phyloP scores from a whole-genome alignment of 2,888 invertebrate species.

The Acronicta leporina region DNA sequence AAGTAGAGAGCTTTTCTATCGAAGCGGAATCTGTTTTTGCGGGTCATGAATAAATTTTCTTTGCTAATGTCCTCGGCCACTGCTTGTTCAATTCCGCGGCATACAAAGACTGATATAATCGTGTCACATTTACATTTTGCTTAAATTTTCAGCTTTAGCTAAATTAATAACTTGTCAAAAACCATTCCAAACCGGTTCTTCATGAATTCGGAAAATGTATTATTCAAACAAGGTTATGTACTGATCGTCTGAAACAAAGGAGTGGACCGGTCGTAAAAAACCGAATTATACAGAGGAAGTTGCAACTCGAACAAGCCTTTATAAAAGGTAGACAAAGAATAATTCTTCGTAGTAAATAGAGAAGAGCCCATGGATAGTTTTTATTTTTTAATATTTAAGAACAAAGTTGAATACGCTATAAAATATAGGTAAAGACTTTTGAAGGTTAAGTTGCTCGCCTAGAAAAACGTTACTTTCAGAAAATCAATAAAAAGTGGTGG shows the following conservation, averaged over 20 bases:
- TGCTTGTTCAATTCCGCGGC: conserved; percentile 8
- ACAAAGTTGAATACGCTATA: background rate
- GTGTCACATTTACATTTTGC: conserved; percentile 10
- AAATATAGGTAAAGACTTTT: background rate
- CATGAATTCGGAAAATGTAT: too few relatives aligned
- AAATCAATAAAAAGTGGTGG: background rate
- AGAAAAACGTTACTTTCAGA: background rate
- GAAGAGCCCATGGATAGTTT: too few relatives aligned
- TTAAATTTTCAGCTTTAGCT: background rate
- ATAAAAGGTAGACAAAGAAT: background rate
- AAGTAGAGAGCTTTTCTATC: conserved; percentile 16
- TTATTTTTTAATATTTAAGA: background rate
- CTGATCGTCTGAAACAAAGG: too few relatives aligned
- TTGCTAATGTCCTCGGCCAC: conserved; percentile 17
- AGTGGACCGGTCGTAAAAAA: too few relatives aligned
- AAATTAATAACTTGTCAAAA: background rate
- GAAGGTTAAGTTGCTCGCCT: background rate
- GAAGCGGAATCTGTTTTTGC: conserved; percentile 23
- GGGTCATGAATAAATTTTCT: conserved; percentile 34
- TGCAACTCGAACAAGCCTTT: background rate
- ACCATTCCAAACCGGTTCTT: too few relatives aligned
- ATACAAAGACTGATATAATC: conserved; percentile 15
- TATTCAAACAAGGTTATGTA: too few relatives aligned
- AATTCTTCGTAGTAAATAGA: background rate
- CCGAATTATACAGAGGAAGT: too few relatives aligned